Evolutionary conservation across 2,888 invertebrate species (phyloP).

Genomic region (Apoderus coryli): DNA sequence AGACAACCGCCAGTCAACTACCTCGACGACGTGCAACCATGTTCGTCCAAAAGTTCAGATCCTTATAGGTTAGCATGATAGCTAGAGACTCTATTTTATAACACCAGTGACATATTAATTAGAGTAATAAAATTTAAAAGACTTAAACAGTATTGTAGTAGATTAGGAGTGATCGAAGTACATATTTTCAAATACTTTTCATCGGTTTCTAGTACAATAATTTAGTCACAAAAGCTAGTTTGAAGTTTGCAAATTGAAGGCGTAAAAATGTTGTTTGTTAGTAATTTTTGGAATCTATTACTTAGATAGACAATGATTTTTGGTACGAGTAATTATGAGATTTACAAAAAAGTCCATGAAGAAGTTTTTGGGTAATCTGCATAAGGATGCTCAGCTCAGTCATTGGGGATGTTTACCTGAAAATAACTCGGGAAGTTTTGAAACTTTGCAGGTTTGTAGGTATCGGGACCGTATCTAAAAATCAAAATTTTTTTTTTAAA

Average conservation of each 20-base stretch:
- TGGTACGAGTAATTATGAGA: too few relatives aligned
- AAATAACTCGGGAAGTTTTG: conserved; percentile 8
- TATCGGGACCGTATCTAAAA: conserved; percentile 3
- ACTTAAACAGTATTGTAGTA: too few relatives aligned
- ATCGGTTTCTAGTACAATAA: background rate
- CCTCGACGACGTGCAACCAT: conserved; percentile 35
- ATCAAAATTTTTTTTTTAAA: conserved; percentile 9
- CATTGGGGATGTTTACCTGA: conserved; percentile 2
- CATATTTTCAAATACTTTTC: conserved; percentile 1
- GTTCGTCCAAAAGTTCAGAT: conserved; percentile 33
- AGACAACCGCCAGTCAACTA: conserved; percentile 32
- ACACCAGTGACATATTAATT: too few relatives aligned
- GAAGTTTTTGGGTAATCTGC: too few relatives aligned
- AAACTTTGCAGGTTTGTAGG: conserved; percentile 6
- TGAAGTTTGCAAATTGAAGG: conserved; percentile 1
- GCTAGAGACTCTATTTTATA: conserved; percentile 18
- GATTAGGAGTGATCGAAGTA: too few relatives aligned
- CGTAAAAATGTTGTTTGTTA: too few relatives aligned
- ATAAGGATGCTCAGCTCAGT: too few relatives aligned
- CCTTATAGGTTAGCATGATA: conserved; percentile 31
- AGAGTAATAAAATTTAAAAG: too few relatives aligned
- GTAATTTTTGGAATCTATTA: too few relatives aligned
- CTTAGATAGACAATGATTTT: too few relatives aligned
- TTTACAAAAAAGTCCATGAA: too few relatives aligned
- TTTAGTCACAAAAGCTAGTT: background rate